Conservation (phyloP, 2,888 invertebrate species). For the Phyllotreta cruciferae region DNA sequence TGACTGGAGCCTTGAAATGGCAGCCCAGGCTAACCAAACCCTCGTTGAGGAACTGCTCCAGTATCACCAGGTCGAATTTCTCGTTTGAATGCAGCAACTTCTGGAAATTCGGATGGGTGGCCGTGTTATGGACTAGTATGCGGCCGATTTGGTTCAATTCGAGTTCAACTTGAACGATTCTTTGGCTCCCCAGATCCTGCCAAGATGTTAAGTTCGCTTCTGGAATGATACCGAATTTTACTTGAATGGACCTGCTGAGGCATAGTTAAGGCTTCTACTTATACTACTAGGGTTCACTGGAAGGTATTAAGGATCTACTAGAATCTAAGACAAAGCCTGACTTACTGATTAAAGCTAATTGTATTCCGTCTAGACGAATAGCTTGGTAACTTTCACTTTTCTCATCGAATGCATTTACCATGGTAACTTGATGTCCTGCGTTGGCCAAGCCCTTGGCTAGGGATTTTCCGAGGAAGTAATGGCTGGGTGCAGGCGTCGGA, state of each 20-base stretch:
- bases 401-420: slow-evolving; percentile 44
- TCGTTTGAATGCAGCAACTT: slow-evolving; percentile 51
- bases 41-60: slow-evolving; percentile 62
- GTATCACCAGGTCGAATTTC: slow-evolving; percentile 54
- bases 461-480: slow-evolving; percentile 44
- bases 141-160: slow-evolving; percentile 57
- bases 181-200: not conserved
- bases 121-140: slow-evolving; percentile 31
- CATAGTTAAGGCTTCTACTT: too few relatives aligned
- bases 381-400: slow-evolving; percentile 21
- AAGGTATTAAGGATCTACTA: too few relatives aligned
- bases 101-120: slow-evolving; percentile 54
- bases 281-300: too few relatives aligned
- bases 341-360: slow-evolving; percentile 63
- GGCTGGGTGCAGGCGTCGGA: slow-evolving; percentile 42
- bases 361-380: slow-evolving; percentile 60
- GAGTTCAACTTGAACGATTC: not conserved
- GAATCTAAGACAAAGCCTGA: slow-evolving; percentile 47
- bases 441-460: slow-evolving; percentile 45
- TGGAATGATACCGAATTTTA: too few relatives aligned
- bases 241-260: too few relatives aligned
- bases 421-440: slow-evolving; percentile 49
- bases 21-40: slow-evolving; percentile 56
- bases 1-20: slow-evolving; percentile 52
- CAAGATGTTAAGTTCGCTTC: not conserved